Percentiles rank a stretch among this genome's conserved stretches.
These are phyloP conservation scores for Bombus confusus DNA, from an alignment of 1,140 invertebrate species.

Conservation along the genomic window DNA sequence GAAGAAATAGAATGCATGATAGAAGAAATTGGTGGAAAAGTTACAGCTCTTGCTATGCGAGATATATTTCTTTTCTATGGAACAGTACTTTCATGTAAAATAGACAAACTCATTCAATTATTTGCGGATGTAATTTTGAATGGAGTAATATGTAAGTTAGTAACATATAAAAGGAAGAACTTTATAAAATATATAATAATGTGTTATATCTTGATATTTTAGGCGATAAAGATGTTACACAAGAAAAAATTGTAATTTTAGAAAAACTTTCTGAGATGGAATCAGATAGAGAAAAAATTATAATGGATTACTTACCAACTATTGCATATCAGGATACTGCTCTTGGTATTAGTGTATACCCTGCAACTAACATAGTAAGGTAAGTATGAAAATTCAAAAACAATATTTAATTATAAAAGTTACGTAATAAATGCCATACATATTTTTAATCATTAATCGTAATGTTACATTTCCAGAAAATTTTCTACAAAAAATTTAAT, in stretches of 20 bases:
- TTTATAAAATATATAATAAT: background rate
- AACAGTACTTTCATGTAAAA: slow-evolving; percentile 48
- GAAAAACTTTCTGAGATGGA: slow-evolving; percentile 55
- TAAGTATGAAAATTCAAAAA: slow-evolving; percentile 34
- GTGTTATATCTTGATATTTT: slow-evolving; percentile 18
- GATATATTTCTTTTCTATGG: slow-evolving; percentile 72
- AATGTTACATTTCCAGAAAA: slow-evolving; percentile 39
- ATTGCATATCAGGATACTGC: slow-evolving; percentile 67
- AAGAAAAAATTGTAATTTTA: slow-evolving; percentile 55
- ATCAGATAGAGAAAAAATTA: slow-evolving; percentile 53
- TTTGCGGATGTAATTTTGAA: slow-evolving; percentile 65
- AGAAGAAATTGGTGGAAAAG: slow-evolving; percentile 60
- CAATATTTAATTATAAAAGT: slow-evolving; percentile 6
- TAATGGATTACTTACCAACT: slow-evolving; percentile 68
- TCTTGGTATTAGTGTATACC: slow-evolving; percentile 62
- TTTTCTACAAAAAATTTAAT: slow-evolving; percentile 47
- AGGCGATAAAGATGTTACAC: slow-evolving; percentile 60
- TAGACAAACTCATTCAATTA: slow-evolving; percentile 57
- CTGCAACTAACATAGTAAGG: slow-evolving; percentile 55
- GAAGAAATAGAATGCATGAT: slow-evolving; percentile 56
- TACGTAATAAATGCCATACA: background rate
- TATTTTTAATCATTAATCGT: background rate
- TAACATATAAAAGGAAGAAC: background rate
- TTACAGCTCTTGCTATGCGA: slow-evolving; percentile 57
- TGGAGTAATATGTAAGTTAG: slow-evolving; percentile 59